Evolutionary conservation across 2,888 invertebrate species (phyloP), one percentile per base, ranked within the genome.

Genomic region (Drosophila demipolita): DNA sequence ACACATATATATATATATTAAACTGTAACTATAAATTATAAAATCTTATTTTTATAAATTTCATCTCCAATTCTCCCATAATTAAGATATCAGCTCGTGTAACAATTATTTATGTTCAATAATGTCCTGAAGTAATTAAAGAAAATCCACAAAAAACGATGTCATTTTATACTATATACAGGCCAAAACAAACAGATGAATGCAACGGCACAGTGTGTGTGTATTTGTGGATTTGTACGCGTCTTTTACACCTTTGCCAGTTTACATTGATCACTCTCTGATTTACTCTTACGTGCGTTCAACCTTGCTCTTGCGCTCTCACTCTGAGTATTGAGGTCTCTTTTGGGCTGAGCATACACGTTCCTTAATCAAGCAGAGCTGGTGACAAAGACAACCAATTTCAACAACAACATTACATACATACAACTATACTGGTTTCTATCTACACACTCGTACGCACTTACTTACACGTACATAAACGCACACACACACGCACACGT

Each of bases 391-490:
- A 57, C 66, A 60, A 73, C 74, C 59, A 52, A 67, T 50, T 57
- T 35, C 57, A 67, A 40, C 72, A 57, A 69, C 48, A 63, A 54
- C 45, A 65, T 75, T 68, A 52, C 49, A 68, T 59, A 72, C 59
- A 58, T 59, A 77, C 55, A 50, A 62, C 58, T 59, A 78, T 78
- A 78, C 78, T 78, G 78, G 78, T 78, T 78, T 80, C 42, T 75
- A 73, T 54, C 77, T 79, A 74, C 65, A 50, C 62, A 63, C 49
- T 65, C 20, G 35, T 55, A 73, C 26, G 33, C 33, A 54, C 29
- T 49, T 15, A 59, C n/a, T 58, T 32, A 52, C 32, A 33, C n/a
- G 35, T 8, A 38, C 33, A 67, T 2, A 58, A 48, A 73, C 54
- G 40, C 55, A 63, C 40, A 49, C 23, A 40, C 29, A 40, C 5